Evolutionary conservation across 2,113 vertebrate genomes (phyloP), one percentile per base, ranked within the genome.

Genomic region (Eublepharis macularius): DNA sequence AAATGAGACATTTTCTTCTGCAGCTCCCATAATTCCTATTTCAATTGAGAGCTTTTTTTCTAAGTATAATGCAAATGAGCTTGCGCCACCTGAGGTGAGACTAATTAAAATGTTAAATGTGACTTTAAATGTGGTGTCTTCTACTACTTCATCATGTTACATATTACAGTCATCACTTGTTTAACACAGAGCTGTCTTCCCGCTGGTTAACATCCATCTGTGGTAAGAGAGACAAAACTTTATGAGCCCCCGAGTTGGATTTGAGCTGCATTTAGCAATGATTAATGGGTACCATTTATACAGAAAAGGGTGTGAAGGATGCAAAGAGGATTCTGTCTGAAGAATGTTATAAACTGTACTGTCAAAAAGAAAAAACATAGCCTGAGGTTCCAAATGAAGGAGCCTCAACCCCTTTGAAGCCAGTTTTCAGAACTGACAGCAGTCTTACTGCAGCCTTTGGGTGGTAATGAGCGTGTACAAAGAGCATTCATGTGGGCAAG

Each of bases 71-170:
- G 51, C 43, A 80, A 80, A 86, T 65, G 78, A 80, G 77, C 69
- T 73, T 65, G 57, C 26, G 26, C 77, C 69, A 85, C 77, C 69
- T 80, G 84, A 86, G n/a, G 76, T 80, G 69, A 86, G 69, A 74
- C 69, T 86, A 74, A 86, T 86, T 86, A 86, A 86, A 80, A 86
- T 80, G 78, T 74, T 86, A 86, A 86, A 86, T 74, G 84, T 80
- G 77, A 86, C n/a, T 39, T 80, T 80, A 73, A 80, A 74, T 86
- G 84, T 80, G 43, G 36, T 80, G 84, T 65, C 77, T 86, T 70
- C 77, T 49, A 65, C 66, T 74, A 85, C 76, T 74, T 80, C 76
- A 85, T 79, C 84, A 73, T 80, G 51, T 85, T 73, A 65, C 77
- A 74, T 86, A 80, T 74, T 80, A 49, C 32, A 74, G 43, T 69